Percentiles rank a stretch among this genome's conserved stretches.
Conservation (phyloP, 1,140 invertebrate species). For the Tachypleus tridentatus region DNA sequence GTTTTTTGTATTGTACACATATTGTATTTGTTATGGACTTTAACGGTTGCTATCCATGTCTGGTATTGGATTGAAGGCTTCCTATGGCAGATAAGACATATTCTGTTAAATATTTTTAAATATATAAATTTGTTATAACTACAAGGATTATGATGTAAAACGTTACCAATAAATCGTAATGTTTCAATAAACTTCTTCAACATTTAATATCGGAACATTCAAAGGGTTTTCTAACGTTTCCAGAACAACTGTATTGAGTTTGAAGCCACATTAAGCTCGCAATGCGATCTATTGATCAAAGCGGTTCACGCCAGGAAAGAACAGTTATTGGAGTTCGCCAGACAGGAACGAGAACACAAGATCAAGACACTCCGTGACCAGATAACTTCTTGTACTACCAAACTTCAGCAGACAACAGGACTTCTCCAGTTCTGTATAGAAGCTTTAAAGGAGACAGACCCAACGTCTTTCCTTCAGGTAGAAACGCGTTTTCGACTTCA, state of each 20-base stretch:
- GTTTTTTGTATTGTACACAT: too few species aligned
- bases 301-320: conserved; percentile 69
- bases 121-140: too few species aligned
- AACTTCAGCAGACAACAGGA: conserved; percentile 83
- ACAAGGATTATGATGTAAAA: too few species aligned
- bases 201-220: too few species aligned
- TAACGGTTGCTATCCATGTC: too few species aligned
- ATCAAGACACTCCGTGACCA: conserved; percentile 68
- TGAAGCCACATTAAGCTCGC: conserved; percentile 62
- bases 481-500: too few species aligned
- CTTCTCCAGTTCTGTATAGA: conserved; percentile 97
- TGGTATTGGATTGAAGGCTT: too few species aligned
- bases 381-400: conserved; percentile 62
- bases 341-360: conserved; percentile 66
- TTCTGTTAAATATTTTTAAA: too few species aligned
- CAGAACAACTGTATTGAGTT: conserved; percentile 73
- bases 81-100: too few species aligned
- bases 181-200: too few species aligned
- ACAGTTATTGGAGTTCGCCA: conserved; percentile 66
- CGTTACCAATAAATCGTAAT: too few species aligned
- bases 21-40: too few species aligned
- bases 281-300: conserved; percentile 75
- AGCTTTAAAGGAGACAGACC: conserved; percentile 93
- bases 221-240: conserved; percentile 20
- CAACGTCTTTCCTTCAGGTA: conserved; percentile 85